Evolutionary conservation across 2,113 vertebrate genomes (phyloP).

Genomic region (Serilophus lunatus): DNA sequence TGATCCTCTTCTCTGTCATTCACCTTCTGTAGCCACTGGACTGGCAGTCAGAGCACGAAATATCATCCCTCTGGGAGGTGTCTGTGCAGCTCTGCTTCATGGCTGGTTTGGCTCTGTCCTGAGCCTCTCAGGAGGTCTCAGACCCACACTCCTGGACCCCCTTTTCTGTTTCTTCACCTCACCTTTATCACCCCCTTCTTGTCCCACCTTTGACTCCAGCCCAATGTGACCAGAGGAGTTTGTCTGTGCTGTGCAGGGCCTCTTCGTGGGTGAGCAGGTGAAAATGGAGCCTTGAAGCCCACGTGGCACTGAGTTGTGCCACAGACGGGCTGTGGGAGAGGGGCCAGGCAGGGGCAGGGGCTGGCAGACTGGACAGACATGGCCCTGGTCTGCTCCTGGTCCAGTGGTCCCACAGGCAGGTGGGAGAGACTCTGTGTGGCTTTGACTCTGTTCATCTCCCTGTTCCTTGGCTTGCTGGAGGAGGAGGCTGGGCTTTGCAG

Average conservation of each 20-base stretch:
- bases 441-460: neutral
- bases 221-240: no score
- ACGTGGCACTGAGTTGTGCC: accelerated
- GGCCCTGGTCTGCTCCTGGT: accelerated
- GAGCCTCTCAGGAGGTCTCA: neutral
- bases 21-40: neutral
- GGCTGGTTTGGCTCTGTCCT: accelerated
- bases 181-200: neutral
- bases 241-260: neutral
- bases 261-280: accelerated
- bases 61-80: neutral
- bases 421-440: neutral
- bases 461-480: neutral
- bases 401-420: accelerated
- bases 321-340: accelerated
- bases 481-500: neutral
- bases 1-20: neutral
- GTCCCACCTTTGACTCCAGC: neutral
- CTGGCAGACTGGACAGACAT: accelerated
- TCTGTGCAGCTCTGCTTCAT: accelerated
- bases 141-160: no score
- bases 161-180: no score
- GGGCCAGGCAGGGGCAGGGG: neutral
- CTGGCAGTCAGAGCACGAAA: neutral
- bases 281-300: accelerated